Evolutionary conservation across 2,888 invertebrate species (phyloP).

Genomic region (Gortyna flavago): DNA sequence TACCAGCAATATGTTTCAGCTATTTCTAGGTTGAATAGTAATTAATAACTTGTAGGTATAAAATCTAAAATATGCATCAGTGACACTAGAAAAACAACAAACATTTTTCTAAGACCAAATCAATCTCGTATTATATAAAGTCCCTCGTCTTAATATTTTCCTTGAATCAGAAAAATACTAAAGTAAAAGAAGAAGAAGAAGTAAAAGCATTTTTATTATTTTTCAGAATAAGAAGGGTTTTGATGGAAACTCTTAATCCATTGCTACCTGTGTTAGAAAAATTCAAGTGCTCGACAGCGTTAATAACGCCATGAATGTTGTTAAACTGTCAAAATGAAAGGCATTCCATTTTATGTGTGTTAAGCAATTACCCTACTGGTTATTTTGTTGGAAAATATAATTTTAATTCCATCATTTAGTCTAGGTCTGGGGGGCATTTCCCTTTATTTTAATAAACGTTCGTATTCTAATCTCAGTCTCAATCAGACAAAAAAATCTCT

Average conservation of each 20-base stretch:
- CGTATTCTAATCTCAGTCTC: too few relatives aligned
- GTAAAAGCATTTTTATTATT: too few relatives aligned
- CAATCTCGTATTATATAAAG: not conserved
- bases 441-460: too few relatives aligned
- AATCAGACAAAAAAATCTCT: too few relatives aligned
- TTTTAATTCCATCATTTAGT: not conserved
- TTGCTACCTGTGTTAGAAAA: not conserved
- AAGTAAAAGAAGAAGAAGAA: too few relatives aligned
- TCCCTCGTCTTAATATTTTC: too few relatives aligned
- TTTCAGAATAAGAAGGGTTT: not conserved
- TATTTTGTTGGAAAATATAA: not conserved
- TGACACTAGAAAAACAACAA: not conserved
- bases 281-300: not conserved
- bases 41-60: not conserved
- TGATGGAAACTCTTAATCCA: not conserved
- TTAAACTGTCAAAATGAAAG: not conserved
- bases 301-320: not conserved
- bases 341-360: not conserved
- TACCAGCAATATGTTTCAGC: too few relatives aligned
- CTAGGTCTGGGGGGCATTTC: not conserved
- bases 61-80: not conserved
- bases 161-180: too few relatives aligned
- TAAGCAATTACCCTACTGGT: not conserved
- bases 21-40: not conserved
- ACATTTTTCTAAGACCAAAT: not conserved